Conservation (phyloP, 2,888 invertebrate species). For the Nebria salina region DNA sequence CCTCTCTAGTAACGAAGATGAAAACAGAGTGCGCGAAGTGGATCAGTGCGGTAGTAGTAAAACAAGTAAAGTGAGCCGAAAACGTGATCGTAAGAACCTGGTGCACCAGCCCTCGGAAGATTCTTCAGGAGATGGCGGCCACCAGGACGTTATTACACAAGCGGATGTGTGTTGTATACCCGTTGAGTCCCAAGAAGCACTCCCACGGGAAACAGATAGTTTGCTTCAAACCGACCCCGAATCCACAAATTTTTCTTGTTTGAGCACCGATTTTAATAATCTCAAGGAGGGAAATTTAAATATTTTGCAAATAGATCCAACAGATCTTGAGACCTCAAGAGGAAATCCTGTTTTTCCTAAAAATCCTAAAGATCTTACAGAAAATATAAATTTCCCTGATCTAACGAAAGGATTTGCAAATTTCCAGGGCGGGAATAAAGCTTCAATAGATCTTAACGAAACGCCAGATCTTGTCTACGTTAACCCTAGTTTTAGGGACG, state of each 20-base stretch:
- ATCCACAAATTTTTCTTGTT: neutral
- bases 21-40: neutral
- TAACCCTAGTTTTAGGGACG: neutral
- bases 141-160: constrained; percentile 5
- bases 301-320: no score
- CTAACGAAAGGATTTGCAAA: no score
- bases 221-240: neutral
- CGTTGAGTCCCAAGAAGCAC: neutral
- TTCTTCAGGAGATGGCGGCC: neutral
- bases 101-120: constrained; percentile 14
- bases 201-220: neutral
- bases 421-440: neutral
- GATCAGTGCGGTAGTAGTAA: neutral
- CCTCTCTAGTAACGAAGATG: constrained; percentile 23
- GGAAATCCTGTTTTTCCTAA: no score
- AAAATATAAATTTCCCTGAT: no score
- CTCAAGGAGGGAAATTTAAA: no score
- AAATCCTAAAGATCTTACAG: no score
- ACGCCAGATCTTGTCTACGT: neutral
- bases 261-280: no score
- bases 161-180: constrained; percentile 9
- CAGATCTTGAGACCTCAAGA: no score
- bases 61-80: constrained; percentile 9
- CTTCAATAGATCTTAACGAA: neutral
- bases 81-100: neutral